Percentiles rank a stretch among this genome's conserved stretches.
Evolutionary conservation across 2,113 vertebrate species (phyloP).

Genomic region (Cromileptes altivelis): DNA sequence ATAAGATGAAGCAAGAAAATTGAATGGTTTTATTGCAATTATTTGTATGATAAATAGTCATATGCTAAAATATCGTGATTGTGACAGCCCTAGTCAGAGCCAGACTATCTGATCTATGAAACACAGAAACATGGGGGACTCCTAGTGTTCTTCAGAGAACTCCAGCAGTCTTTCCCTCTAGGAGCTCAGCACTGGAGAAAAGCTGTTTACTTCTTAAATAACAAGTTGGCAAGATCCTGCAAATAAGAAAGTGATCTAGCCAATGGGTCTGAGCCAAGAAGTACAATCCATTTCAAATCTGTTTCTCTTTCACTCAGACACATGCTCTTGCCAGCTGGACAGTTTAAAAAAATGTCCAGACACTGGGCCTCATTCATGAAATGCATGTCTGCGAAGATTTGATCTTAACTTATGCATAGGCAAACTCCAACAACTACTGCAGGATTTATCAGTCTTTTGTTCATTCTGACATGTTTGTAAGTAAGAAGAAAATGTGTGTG

Average conservation of each 20-base stretch:
- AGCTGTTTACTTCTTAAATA: slow-evolving; percentile 66
- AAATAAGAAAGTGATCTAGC: slow-evolving; percentile 49
- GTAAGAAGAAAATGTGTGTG: neutral
- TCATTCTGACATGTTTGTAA: neutral
- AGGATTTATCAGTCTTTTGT: neutral
- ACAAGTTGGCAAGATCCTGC: slow-evolving; percentile 40
- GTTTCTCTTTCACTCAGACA: slow-evolving; percentile 35
- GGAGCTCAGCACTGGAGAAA: slow-evolving; percentile 9
- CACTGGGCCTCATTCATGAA: slow-evolving; percentile 45
- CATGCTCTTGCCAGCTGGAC: neutral
- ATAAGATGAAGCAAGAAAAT: too few relatives aligned
- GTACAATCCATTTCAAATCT: slow-evolving; percentile 36
- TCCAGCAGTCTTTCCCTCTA: slow-evolving; percentile 11
- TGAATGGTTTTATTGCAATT: too few relatives aligned
- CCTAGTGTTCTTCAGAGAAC: neutral
- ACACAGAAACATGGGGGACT: slow-evolving; percentile 14
- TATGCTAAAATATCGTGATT: too few relatives aligned
- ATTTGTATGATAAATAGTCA: too few relatives aligned
- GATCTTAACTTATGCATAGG: neutral
- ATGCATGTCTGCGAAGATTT: slow-evolving; percentile 2
- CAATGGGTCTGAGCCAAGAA: slow-evolving; percentile 21
- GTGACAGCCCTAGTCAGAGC: neutral
- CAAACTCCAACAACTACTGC: neutral
- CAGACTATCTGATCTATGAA: neutral
- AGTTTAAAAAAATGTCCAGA: slow-evolving; percentile 14